Evolutionary conservation across 2,113 vertebrate species (phyloP), one percentile per base, ranked within the genome.

Genomic region (Menidia beryllina): DNA sequence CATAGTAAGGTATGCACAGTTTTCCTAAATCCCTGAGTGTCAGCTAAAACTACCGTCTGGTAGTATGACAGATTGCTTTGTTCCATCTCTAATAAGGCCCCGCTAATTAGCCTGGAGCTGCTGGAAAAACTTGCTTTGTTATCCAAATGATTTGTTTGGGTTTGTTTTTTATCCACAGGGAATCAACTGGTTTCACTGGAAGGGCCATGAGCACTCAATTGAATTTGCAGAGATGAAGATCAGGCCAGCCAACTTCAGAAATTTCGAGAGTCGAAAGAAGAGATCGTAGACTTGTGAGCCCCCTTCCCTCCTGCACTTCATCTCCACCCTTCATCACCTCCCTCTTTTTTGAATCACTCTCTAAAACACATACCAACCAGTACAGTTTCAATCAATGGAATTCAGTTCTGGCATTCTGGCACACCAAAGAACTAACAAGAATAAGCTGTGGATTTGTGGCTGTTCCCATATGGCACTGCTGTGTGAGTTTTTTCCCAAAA

Each of bases 161-260:
- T 50, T 57, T 65, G 13, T 57, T 1, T 57, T 39, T 24, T 81
- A 53, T 20, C n/a, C 51, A 38, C 87, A 99, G 97, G 97, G 97
- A 0, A 91, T 99, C 59, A 99, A 99, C 91, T 99, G 97, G 97
- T 99, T 96, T 95, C 97, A 99, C 74, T 98, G 97, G 97, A 99
- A 96, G 58, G 97, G 97, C 55, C 97, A 99, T 0, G 96, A 99
- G 58, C 91, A 97, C 45, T 98, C 97, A 2, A 96, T 99, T 72
- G 88, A 95, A 67, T 98, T 97, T 80, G 97, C 95, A 0, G 97
- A 98, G 92, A 98, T 99, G 97, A 99, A 98, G 87, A 81, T 98
- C 65, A 95, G 97, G 81, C 96, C 97, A 0, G 92, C 91, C 79
- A 94, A 94, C 91, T 97, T 97, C 90, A 90, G 94, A 79, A 96